phyloP scores from a whole-genome alignment of 2,113 vertebrate genomes.

The Seriola aureovittata region DNA sequence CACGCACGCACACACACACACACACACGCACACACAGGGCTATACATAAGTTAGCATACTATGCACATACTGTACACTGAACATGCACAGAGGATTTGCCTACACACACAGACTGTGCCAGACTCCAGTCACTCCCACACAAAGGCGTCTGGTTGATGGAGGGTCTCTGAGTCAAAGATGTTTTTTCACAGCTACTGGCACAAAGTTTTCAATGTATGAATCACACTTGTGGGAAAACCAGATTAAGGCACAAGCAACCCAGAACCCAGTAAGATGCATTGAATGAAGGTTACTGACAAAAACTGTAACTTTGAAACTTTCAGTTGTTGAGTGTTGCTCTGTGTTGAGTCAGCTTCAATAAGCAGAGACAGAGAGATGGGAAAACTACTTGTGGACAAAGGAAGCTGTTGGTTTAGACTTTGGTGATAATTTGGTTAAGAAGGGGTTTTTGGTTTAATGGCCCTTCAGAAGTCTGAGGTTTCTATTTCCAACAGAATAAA shows the following conservation, averaged over 20 bases:
- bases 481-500: background rate
- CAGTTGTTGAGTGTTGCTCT: background rate
- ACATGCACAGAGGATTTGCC: slow-evolving; percentile 35
- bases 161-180: slow-evolving; percentile 49
- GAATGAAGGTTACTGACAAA: slow-evolving; percentile 2
- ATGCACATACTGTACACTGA: slow-evolving; percentile 38
- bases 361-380: background rate
- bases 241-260: background rate
- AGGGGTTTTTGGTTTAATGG: background rate
- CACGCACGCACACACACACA: too few relatives aligned
- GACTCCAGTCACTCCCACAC: slow-evolving; percentile 60
- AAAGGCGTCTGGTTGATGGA: slow-evolving; percentile 64
- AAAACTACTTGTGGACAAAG: background rate
- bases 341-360: background rate
- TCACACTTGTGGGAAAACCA: slow-evolving; percentile 47
- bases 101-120: slow-evolving; percentile 46
- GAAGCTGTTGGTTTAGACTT: background rate
- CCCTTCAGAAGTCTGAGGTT: background rate
- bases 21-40: background rate
- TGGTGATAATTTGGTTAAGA: slow-evolving; percentile 3
- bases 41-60: slow-evolving; percentile 45
- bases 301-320: slow-evolving; percentile 9
- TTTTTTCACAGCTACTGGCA: slow-evolving; percentile 36
- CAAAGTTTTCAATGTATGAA: slow-evolving; percentile 49
- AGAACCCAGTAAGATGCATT: background rate